Percentiles rank a stretch among this genome's conserved stretches.
Conservation (phyloP, 2,113 vertebrate species). For the Cheirogaleus medius region DNA sequence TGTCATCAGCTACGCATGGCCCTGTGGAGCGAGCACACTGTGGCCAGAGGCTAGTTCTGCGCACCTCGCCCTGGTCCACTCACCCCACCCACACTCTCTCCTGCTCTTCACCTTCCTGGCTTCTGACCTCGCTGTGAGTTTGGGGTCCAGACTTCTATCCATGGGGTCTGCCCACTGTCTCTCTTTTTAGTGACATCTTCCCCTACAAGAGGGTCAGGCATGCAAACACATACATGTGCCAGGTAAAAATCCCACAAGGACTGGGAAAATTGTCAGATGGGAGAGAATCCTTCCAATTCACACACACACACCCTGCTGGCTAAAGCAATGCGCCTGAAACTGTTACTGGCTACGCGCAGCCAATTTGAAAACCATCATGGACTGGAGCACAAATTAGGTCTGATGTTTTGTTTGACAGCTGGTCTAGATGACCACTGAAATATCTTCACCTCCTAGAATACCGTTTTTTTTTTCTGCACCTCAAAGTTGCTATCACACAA, state of each 20-base stretch:
- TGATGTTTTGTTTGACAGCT: no score
- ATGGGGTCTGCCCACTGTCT: background rate
- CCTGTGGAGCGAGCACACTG: accelerated
- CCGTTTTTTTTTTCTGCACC: background rate
- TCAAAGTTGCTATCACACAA: accelerated
- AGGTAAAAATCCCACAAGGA: background rate
- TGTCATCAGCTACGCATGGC: background rate
- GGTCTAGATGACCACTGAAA: background rate
- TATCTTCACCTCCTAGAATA: background rate
- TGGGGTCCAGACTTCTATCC: background rate
- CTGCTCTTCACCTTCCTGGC: background rate
- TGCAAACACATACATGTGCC: background rate
- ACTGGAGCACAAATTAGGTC: background rate
- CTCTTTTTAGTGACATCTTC: background rate
- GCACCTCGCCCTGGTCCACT: accelerated
- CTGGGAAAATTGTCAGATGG: background rate
- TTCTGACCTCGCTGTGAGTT: background rate
- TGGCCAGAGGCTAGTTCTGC: accelerated
- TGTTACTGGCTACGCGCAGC: background rate
- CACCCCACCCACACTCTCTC: accelerated
- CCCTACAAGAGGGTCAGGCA: background rate
- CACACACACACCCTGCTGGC: no score
- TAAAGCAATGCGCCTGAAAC: background rate
- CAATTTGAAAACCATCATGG: background rate
- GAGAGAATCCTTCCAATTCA: background rate